Conservation (phyloP, 2,113 vertebrate species). For the Colistium nudipinnis region DNA sequence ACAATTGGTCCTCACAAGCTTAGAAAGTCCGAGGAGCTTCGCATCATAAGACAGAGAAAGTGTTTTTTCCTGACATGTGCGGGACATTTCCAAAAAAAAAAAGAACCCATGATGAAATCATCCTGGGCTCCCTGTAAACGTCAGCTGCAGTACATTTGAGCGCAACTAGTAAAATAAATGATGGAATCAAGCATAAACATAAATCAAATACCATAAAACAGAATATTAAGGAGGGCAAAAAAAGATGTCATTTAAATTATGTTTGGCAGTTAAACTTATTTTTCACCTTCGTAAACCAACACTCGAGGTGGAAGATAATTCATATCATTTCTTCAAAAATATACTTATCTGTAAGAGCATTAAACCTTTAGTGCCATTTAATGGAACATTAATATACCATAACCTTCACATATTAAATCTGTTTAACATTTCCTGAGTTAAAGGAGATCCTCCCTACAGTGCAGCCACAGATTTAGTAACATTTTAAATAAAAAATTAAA, state of each 20-base stretch:
- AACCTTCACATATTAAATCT: conserved; percentile 16
- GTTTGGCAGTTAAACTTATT: neutral
- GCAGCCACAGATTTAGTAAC: neutral
- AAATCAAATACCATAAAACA: no score
- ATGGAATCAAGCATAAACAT: no score
- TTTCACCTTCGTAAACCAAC: neutral
- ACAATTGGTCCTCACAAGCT: no score
- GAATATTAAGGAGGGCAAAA: neutral
- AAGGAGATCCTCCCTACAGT: conserved; percentile 20
- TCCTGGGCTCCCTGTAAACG: conserved; percentile 3
- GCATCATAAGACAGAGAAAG: no score
- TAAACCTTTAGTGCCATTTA: conserved; percentile 2
- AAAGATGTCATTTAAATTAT: neutral
- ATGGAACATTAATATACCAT: conserved; percentile 1
- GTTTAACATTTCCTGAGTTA: conserved; percentile 60
- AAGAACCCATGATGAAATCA: neutral
- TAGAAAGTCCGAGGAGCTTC: no score
- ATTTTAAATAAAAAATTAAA: neutral
- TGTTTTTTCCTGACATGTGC: no score
- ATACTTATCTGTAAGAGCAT: conserved; percentile 4
- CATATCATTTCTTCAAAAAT: no score
- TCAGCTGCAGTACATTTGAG: conserved; percentile 11
- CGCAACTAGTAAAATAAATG: no score
- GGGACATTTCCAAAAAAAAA: neutral
- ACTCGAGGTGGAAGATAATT: neutral